Base-by-base conservation (phyloP, 2,113 vertebrate genomes). In the Apteryx mantelli region DNA sequence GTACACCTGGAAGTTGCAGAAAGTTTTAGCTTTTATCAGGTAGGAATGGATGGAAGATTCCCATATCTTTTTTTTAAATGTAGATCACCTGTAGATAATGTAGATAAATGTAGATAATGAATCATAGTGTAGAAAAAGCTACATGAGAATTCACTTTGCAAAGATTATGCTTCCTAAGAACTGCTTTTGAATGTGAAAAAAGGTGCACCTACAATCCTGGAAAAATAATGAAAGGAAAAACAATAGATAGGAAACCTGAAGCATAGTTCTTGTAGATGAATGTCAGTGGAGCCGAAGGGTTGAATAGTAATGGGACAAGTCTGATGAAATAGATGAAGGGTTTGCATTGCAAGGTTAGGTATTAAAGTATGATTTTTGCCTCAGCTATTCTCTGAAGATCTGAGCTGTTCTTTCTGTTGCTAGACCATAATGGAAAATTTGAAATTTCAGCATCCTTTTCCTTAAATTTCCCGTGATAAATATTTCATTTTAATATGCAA, bases 381-480 rank as follows among this genome's bases (percentile, higher is more conserved):
- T 91, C 36, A 92, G 74, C 65, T 89, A 48, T 92, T 86, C 80
- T 82, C 83, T 94, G 77, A 89, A 89, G 92, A 85, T 89, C 63
- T 74, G n/a, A 80, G 58, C 36, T 89, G 77, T 91, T 81, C 66
- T 93, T 92, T 94, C 40, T 89, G 78, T 55, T 92, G 48, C 58
- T 58, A 77, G 30, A 76, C 18, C 22, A 46, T 91, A 96, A 97
- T 96, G 86, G 56, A 91, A 96, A 95, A 87, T 40, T 32, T 96
- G 91, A 96, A 89, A 93, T 96, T 97, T 97, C 44, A 85, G 83
- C 14, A 93, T 73, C 30, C 21, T 86, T 88, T 95, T 28, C 44
- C 87, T 44, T 50, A 85, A 94, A 93, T 74, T 96, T 91, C 70
- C 42, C 58, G 24, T 91, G 56, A 89, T 97, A 95, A 95, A 97